Evolutionary conservation across 2,113 vertebrate species (phyloP), one percentile per base, ranked within the genome.

Genomic region (Naja naja): DNA sequence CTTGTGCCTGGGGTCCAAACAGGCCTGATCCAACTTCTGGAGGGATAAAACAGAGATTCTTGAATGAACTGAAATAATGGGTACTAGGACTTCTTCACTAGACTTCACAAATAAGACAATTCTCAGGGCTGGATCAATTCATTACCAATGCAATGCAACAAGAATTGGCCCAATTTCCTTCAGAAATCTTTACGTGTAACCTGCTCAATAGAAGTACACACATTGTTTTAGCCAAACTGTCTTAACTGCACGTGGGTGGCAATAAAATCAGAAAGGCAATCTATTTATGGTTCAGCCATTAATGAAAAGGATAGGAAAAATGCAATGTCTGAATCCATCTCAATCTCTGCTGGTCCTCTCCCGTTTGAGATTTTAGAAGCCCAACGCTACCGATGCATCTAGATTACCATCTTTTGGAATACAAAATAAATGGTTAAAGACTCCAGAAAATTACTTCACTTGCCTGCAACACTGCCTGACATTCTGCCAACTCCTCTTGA

Each of bases 391-490:
- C 54, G 52, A 45, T 81, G 39, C 1, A 9, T 12, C 25, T 39
- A 47, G 23, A 55, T 16, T 25, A 27, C 22, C 53, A 89, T 16
- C 14, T n/a, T 85, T 49, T 23, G 5, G 18, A 53, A 39, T 12
- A 5, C 85, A 88, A 27, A 34, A 86, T 0, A 39, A 58, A 91
- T 85, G 6, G 23, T 30, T 54, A 58, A 81, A 87, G 85, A 39
- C 27, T 12, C 4, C 11, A 88, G 4, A n/a, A 87, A 85, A 85
- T 49, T 6, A n/a, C 4, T 39, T 85, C 88, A 47, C 58, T 22
- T 94, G 98, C 98, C 98, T 98, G 98, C 93, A 99, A 94, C 0
- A 96, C 97, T 94, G 98, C 97, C 87, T 58, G 94, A 94, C 98
- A 98, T 94, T 98, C 97, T 90, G 92, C 97, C 94, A 99, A 96